Conservation (phyloP, 2,888 invertebrate species). For the Notodonta dromedarius region DNA sequence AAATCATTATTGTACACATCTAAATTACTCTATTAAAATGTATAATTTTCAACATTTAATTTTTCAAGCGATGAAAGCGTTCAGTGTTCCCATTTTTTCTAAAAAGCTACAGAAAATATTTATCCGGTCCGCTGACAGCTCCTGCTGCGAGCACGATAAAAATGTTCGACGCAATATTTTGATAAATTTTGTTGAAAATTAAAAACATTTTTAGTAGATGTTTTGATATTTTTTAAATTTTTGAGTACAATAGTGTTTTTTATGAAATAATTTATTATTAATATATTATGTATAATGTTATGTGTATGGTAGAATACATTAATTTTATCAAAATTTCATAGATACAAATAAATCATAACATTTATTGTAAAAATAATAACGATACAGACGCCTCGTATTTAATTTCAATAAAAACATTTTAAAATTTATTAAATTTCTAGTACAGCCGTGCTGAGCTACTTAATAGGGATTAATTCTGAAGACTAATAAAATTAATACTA, state of each 20-base stretch:
- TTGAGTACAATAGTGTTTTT: not conserved
- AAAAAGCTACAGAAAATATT: slow-evolving; percentile 51
- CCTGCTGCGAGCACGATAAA: slow-evolving; percentile 47
- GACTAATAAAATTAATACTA: too few relatives aligned
- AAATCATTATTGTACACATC: not conserved
- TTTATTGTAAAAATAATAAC: too few relatives aligned
- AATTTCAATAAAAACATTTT: too few relatives aligned
- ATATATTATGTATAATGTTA: too few relatives aligned
- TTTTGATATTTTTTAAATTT: slow-evolving; percentile 30
- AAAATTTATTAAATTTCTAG: too few relatives aligned
- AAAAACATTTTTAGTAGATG: slow-evolving; percentile 44
- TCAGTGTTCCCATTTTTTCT: slow-evolving; percentile 17
- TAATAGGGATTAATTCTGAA: too few relatives aligned
- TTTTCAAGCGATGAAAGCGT: slow-evolving; percentile 11
- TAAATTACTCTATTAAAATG: not conserved
- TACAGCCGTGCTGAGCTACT: too few relatives aligned
- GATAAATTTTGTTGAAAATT: slow-evolving; percentile 49
- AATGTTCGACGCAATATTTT: slow-evolving; percentile 52
- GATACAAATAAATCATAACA: too few relatives aligned
- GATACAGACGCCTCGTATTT: too few relatives aligned
- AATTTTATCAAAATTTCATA: too few relatives aligned
- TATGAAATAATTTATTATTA: too few relatives aligned
- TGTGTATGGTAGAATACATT: too few relatives aligned
- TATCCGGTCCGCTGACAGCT: slow-evolving; percentile 52
- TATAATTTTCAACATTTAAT: slow-evolving; percentile 12